Evolutionary conservation across 2,888 invertebrate species (phyloP), one percentile per base, ranked within the genome.

Genomic region (Drosophila fungiperda): DNA sequence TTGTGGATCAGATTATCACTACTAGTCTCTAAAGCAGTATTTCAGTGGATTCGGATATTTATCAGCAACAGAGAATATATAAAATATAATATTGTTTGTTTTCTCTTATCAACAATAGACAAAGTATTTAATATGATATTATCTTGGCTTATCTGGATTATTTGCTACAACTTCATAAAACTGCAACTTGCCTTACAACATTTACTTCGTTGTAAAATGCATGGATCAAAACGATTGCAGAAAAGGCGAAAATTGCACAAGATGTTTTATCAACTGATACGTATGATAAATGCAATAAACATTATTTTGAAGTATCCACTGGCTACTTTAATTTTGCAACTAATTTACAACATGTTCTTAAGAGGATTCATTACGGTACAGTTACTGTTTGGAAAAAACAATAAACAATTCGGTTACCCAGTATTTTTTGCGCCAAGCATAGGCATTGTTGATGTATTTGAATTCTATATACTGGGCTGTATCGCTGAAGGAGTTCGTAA

Each of bases 291-390:
- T 11, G 52, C 45, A 33, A 29, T 73, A 4, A 40, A 45, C 20
- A n/a, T 7, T 2, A 49, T 68, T 11, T 75, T 75, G 11, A 49
- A 73, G n/a, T 65, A 61, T 32, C 73, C 74, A 5, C 15, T 68
- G 12, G 11, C 53, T 0, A 15, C 1, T 7, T 5, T 0, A 2
- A 9, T 68, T 0, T 5, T 68, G 3, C 5, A 40, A n/a, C 5
- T 54, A 1, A 11, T 38, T 4, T 29, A 17, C 9, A 36, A 45
- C 2, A 2, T 9, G 4, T 74, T 63, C 0, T 5, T 64, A 15
- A n/a, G 7, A 11, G 57, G 50, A 8, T 73, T 36, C 6, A 0
- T 40, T 2, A 0, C 29, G 0, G 1, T 64, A n/a, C n/a, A n/a
- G n/a, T n/a, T n/a, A 23, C 26, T 26, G 26, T 26, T 26, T 26